Conservation (phyloP, 92 coral and sea anemone genomes). For the Chrysogorgia sp. region DNA sequence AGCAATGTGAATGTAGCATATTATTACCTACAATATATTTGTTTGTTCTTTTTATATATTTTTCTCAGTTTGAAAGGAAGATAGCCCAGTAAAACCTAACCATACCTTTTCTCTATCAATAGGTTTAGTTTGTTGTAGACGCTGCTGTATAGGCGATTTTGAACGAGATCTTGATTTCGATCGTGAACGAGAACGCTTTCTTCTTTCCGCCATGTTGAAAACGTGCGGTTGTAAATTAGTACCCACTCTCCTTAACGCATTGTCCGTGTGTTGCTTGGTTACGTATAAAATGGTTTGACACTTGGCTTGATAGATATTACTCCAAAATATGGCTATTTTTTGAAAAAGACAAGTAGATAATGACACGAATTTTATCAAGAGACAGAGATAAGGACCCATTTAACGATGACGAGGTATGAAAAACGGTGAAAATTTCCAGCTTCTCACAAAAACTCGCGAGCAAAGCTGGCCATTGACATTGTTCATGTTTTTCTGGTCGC, state of each 20-base stretch:
- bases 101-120: slow-evolving; percentile 95
- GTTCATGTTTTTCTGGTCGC: too few species aligned
- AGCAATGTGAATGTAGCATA: too few species aligned
- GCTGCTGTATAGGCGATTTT: slow-evolving; percentile 48
- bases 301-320: background rate
- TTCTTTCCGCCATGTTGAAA: slow-evolving; percentile 61
- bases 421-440: background rate
- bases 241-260: background rate
- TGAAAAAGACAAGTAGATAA: background rate
- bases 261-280: slow-evolving; percentile 22
- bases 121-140: slow-evolving; percentile 56
- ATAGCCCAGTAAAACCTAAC: background rate
- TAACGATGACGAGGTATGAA: slow-evolving; percentile 77
- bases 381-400: slow-evolving; percentile 63
- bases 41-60: too few species aligned
- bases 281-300: slow-evolving; percentile 2
- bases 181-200: slow-evolving; percentile 36
- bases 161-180: slow-evolving; percentile 49
- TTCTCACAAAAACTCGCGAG: background rate
- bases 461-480: too few species aligned
- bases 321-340: background rate
- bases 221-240: background rate
- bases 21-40: too few species aligned
- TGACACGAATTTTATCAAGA: slow-evolving; percentile 30
- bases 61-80: background rate